Percentiles rank a stretch among this genome's conserved stretches.
Conservation (phyloP, 2,888 invertebrate genomes). For the Barypeithes pellucidus region DNA sequence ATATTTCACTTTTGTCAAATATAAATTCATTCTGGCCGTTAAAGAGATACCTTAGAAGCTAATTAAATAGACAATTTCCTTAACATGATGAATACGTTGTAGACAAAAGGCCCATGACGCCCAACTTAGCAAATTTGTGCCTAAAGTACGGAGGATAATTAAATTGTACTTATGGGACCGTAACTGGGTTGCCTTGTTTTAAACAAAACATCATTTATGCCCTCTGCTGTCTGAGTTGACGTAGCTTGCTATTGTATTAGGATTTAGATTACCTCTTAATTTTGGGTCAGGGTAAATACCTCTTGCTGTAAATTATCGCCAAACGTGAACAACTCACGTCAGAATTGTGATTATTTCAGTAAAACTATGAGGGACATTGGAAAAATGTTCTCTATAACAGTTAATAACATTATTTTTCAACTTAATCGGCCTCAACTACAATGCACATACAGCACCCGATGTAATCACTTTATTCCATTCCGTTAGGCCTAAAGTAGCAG, state of each 20-base stretch:
- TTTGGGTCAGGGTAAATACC: conserved; percentile 7
- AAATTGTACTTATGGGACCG: conserved; percentile 41
- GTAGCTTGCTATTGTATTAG: conserved; percentile 18
- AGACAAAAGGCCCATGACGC: conserved; percentile 12
- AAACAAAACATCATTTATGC: conserved; percentile 28
- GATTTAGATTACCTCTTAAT: conserved; percentile 10
- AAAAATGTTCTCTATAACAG: no score
- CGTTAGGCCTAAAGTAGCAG: no score
- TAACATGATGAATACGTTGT: conserved; percentile 17
- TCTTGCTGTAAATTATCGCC: conserved; percentile 1
- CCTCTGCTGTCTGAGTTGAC: conserved; percentile 15
- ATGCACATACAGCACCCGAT: no score
- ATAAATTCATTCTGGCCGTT: background rate
- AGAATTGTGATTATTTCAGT: background rate
- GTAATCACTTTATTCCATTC: no score
- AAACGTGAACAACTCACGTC: background rate
- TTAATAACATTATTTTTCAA: no score
- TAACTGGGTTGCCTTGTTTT: conserved; percentile 26
- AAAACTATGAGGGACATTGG: no score
- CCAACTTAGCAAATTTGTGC: conserved; percentile 25
- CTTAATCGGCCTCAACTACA: no score
- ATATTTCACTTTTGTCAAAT: background rate
- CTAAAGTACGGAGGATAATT: conserved; percentile 28
- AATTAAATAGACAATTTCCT: conserved; percentile 11
- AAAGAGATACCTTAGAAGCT: conserved; percentile 3